Conservation (phyloP, 2,888 invertebrate genomes). For the Petrolisthes manimaculis region DNA sequence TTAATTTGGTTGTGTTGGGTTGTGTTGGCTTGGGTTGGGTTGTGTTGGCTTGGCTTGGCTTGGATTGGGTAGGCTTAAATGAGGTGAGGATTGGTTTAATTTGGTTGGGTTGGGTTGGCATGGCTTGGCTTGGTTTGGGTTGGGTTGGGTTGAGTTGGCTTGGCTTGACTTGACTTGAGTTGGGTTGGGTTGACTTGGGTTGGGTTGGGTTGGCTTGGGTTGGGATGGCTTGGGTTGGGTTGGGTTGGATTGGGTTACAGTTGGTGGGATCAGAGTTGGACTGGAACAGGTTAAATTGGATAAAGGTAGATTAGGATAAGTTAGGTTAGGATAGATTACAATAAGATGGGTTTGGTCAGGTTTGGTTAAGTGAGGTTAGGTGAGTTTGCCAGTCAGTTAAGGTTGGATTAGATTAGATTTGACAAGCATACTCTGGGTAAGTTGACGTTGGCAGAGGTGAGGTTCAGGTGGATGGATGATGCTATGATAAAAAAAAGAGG, state of each 20-base stretch:
- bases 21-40: background rate
- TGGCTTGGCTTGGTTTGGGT: background rate
- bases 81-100: background rate
- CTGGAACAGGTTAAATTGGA: background rate
- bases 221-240: background rate
- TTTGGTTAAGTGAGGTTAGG: conserved; percentile 19
- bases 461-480: too few relatives aligned
- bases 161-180: background rate
- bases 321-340: background rate
- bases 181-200: background rate
- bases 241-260: conserved; percentile 13
- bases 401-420: conserved; percentile 19
- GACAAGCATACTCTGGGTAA: too few relatives aligned
- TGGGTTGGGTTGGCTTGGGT: conserved; percentile 4
- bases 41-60: background rate
- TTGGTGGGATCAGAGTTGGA: background rate
- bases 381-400: conserved; percentile 1
- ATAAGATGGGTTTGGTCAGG: conserved; percentile 4
- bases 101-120: background rate
- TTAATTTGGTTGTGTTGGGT: background rate
- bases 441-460: too few relatives aligned
- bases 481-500: too few relatives aligned
- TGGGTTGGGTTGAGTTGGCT: background rate
- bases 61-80: background rate
- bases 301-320: background rate